Evolutionary conservation across 2,888 invertebrate genomes (phyloP).

Genomic region (Xestobium rufovillosum): DNA sequence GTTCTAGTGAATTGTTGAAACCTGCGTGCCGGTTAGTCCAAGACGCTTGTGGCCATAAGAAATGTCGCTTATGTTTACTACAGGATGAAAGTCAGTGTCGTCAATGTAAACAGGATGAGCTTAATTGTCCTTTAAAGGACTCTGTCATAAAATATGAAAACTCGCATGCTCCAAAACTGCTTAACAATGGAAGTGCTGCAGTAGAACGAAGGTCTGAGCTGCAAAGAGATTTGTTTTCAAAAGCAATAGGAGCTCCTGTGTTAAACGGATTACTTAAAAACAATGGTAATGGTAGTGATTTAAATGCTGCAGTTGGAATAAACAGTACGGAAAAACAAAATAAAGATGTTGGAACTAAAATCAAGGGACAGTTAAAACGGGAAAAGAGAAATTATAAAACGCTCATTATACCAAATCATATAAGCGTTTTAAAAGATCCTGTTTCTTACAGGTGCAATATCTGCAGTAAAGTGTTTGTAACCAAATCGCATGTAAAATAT

Average conservation of each 20-base stretch:
- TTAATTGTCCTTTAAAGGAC: not conserved
- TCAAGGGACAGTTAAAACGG: slow-evolving; percentile 11
- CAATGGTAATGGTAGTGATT: not conserved
- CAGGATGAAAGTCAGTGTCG: slow-evolving; percentile 59
- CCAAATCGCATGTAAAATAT: slow-evolving; percentile 59
- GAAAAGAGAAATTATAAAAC: slow-evolving; percentile 25
- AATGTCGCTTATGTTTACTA: slow-evolving; percentile 65
- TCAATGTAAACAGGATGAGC: slow-evolving; percentile 42
- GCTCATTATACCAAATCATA: slow-evolving; percentile 32
- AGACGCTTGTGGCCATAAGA: slow-evolving; percentile 68
- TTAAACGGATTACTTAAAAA: not conserved
- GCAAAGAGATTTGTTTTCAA: no score
- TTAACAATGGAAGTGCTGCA: no score
- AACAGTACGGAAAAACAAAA: slow-evolving; percentile 1
- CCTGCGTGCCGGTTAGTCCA: slow-evolving; percentile 59
- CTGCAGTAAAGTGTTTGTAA: slow-evolving; percentile 61
- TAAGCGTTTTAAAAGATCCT: slow-evolving; percentile 42
- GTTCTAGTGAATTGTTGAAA: slow-evolving; percentile 49
- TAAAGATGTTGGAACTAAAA: slow-evolving; percentile 7
- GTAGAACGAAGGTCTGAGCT: no score
- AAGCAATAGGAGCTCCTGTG: not conserved
- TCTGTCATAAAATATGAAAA: slow-evolving; percentile 22
- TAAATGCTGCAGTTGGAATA: not conserved
- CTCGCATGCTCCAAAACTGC: slow-evolving; percentile 25
- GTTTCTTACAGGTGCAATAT: slow-evolving; percentile 56